Percentiles rank a stretch among this genome's conserved stretches.
These are phyloP conservation scores for Branchellion lobata DNA, from an alignment of 2,888 invertebrate genomes.

Conservation along the genomic window DNA sequence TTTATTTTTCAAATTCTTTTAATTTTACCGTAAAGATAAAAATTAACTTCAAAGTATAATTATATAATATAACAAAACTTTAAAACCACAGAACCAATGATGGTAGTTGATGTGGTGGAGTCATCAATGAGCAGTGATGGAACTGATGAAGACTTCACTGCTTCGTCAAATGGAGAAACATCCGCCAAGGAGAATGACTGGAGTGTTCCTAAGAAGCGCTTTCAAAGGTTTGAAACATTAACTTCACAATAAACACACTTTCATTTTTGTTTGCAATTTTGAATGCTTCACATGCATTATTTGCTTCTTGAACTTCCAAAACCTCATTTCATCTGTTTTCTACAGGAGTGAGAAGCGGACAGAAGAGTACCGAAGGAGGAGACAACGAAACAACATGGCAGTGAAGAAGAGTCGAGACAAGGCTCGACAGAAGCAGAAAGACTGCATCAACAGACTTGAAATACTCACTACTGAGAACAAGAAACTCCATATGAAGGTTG, in stretches of 20 bases:
- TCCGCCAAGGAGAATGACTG: constrained; percentile 42
- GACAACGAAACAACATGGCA: constrained; percentile 93
- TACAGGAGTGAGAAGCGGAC: not conserved
- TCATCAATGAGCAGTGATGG: constrained; percentile 34
- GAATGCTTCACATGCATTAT: too few species aligned
- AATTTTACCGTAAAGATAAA: too few species aligned
- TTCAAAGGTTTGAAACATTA: not conserved
- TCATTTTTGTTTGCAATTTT: too few species aligned
- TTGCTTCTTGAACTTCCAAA: too few species aligned
- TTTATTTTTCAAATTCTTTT: not conserved
- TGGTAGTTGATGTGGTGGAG: not conserved
- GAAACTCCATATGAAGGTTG: constrained; percentile 75
- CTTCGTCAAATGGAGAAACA: constrained; percentile 31
- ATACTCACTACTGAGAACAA: constrained; percentile 87
- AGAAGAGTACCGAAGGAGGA: constrained; percentile 84
- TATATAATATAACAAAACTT: not conserved
- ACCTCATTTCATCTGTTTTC: too few species aligned
- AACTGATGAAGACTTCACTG: constrained; percentile 31
- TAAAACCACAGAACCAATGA: not conserved
- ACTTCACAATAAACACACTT: too few species aligned
- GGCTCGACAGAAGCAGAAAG: constrained; percentile 70
- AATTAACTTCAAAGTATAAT: too few species aligned
- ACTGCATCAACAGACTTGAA: constrained; percentile 90
- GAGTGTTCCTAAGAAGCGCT: not conserved
- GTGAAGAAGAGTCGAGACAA: constrained; percentile 93